phyloP scores from a whole-genome alignment of 2,113 vertebrate species.

The Girardinichthys multiradiatus region DNA sequence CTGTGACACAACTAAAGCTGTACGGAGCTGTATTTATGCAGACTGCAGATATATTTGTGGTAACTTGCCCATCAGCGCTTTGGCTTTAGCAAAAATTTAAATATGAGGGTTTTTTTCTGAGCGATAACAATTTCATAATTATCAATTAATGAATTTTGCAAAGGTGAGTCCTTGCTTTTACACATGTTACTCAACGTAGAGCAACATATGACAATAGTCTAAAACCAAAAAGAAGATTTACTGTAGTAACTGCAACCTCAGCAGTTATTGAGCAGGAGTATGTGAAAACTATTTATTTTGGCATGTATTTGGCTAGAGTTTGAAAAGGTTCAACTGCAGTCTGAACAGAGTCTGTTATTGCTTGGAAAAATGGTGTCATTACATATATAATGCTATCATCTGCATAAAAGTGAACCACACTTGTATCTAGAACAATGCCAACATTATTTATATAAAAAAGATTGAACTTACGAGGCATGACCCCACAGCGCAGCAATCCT shows the following conservation, averaged over 20 bases:
- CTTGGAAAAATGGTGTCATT: background rate
- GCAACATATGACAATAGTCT: too few relatives aligned
- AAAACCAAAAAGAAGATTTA: background rate
- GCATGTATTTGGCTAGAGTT: background rate
- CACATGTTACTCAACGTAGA: too few relatives aligned
- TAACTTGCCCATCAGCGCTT: too few relatives aligned
- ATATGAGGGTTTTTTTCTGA: too few relatives aligned
- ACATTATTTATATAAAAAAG: background rate
- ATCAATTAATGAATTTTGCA: too few relatives aligned
- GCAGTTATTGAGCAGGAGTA: background rate
- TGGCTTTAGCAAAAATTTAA: too few relatives aligned
- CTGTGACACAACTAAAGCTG: too few relatives aligned
- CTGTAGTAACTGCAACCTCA: background rate
- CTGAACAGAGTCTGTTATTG: background rate
- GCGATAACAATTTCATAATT: too few relatives aligned
- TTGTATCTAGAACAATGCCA: background rate
- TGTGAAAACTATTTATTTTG: background rate
- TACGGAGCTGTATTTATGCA: too few relatives aligned
- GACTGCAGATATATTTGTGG: too few relatives aligned
- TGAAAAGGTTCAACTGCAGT: background rate
- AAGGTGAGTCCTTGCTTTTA: too few relatives aligned
- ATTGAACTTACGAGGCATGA: conserved; percentile 94
- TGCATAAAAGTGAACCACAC: background rate
- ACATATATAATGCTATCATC: background rate
- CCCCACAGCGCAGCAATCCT: conserved; percentile 90